phyloP scores from a whole-genome alignment of 2,888 invertebrate genomes.

The Icerya purchasi region DNA sequence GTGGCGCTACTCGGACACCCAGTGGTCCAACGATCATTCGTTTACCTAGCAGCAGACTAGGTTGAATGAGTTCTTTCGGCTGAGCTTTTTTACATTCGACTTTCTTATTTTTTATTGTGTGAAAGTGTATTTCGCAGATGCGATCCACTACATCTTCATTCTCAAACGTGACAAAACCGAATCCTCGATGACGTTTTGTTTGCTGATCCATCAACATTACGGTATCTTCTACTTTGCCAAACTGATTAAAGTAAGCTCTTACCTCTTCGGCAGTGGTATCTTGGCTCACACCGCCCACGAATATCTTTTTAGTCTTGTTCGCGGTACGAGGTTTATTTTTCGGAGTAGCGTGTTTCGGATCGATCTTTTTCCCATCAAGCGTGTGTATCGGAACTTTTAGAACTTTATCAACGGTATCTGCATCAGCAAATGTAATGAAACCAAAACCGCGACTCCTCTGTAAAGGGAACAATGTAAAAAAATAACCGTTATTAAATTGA shows the following conservation, averaged over 20 bases:
- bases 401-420: constrained; percentile 73
- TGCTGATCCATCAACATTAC: constrained; percentile 89
- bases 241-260: constrained; percentile 71
- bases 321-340: constrained; percentile 68
- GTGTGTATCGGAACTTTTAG: constrained; percentile 76
- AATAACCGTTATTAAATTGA: constrained; percentile 8
- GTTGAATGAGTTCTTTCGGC: constrained; percentile 68
- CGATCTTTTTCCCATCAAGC: constrained; percentile 79
- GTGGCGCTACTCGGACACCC: constrained; percentile 41
- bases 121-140: constrained; percentile 83
- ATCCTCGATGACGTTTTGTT: constrained; percentile 73
- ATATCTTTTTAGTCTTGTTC: constrained; percentile 77
- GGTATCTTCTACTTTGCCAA: constrained; percentile 69
- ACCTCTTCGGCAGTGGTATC: constrained; percentile 81
- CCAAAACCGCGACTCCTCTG: constrained; percentile 87
- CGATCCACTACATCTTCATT: constrained; percentile 77
- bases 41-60: constrained; percentile 42
- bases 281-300: constrained; percentile 78
- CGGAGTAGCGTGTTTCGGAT: constrained; percentile 81
- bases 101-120: constrained; percentile 79
- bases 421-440: constrained; percentile 82
- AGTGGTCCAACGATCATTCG: constrained; percentile 47
- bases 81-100: constrained; percentile 79
- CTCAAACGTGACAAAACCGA: constrained; percentile 80
- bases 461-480: too few relatives aligned